These are phyloP conservation scores for Dolichomitus sp. DNA, from an alignment of 2,888 invertebrate species.

Conservation along the genomic window DNA sequence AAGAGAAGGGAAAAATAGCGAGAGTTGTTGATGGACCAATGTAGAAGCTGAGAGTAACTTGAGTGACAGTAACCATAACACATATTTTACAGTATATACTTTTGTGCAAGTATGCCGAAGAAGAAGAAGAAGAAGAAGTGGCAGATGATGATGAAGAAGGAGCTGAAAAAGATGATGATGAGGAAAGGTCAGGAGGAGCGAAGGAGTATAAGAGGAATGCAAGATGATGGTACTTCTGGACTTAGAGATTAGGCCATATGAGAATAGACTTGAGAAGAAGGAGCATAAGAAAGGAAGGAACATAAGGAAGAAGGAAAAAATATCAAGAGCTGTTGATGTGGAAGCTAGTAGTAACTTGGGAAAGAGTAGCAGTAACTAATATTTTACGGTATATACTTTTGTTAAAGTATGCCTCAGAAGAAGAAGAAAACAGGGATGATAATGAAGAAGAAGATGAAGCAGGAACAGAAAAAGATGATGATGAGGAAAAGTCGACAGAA, in stretches of 20 bases:
- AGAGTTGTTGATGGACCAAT: conserved; percentile 53
- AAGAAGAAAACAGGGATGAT: neutral
- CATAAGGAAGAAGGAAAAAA: no score
- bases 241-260: no score
- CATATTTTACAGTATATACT: neutral
- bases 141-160: conserved; percentile 2
- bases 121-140: conserved; percentile 3
- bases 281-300: no score
- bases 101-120: conserved; percentile 19
- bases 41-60: conserved; percentile 48
- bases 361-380: no score
- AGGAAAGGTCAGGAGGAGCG: no score
- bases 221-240: no score
- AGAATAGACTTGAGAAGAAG: no score
- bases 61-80: conserved; percentile 27
- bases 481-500: neutral
- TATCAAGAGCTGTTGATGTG: neutral
- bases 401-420: conserved; percentile 18
- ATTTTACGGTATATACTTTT: no score
- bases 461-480: conserved; percentile 53
- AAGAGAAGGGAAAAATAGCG: conserved; percentile 27
- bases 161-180: conserved; percentile 2
- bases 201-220: no score
- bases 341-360: no score
- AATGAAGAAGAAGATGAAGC: conserved; percentile 24